These are phyloP conservation scores for Euproctis similis DNA, from an alignment of 2,888 invertebrate species.

Conservation along the genomic window DNA sequence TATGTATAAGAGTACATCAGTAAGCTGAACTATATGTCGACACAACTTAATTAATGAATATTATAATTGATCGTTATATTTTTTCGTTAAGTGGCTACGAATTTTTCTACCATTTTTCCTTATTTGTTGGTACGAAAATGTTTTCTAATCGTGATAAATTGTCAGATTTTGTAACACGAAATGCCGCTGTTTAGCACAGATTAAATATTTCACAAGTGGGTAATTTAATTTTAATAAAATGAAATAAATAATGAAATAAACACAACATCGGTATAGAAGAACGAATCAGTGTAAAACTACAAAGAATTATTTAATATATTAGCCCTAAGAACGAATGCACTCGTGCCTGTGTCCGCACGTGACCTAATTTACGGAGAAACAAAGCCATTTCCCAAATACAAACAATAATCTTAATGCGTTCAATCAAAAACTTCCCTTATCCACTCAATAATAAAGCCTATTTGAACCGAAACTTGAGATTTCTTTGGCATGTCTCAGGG, in stretches of 20 bases:
- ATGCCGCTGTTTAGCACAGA: too few relatives aligned
- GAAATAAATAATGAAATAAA: constrained; percentile 1
- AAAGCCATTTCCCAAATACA: constrained; percentile 41
- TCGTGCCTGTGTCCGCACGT: constrained; percentile 45
- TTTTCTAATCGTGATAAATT: too few relatives aligned
- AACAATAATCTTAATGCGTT: constrained; percentile 25
- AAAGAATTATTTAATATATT: constrained; percentile 46
- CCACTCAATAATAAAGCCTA: constrained; percentile 23
- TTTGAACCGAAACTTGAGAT: constrained; percentile 27
- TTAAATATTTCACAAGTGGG: too few relatives aligned
- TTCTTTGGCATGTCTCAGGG: constrained; percentile 29
- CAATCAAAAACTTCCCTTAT: constrained; percentile 30
- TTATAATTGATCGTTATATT: too few relatives aligned
- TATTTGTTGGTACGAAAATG: too few relatives aligned
- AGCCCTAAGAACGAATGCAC: constrained; percentile 41
- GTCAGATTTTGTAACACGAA: too few relatives aligned
- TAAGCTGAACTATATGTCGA: too few relatives aligned
- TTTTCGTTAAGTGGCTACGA: too few relatives aligned
- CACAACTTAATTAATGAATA: too few relatives aligned
- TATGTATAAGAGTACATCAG: too few relatives aligned
- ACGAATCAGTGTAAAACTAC: constrained; percentile 32
- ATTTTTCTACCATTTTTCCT: too few relatives aligned
- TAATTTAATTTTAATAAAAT: too few relatives aligned
- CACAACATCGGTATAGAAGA: constrained; percentile 13
- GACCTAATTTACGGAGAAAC: constrained; percentile 63